Evolutionary conservation across 2,113 vertebrate species (phyloP), one percentile per base, ranked within the genome.

Genomic region (Cettia cetti): DNA sequence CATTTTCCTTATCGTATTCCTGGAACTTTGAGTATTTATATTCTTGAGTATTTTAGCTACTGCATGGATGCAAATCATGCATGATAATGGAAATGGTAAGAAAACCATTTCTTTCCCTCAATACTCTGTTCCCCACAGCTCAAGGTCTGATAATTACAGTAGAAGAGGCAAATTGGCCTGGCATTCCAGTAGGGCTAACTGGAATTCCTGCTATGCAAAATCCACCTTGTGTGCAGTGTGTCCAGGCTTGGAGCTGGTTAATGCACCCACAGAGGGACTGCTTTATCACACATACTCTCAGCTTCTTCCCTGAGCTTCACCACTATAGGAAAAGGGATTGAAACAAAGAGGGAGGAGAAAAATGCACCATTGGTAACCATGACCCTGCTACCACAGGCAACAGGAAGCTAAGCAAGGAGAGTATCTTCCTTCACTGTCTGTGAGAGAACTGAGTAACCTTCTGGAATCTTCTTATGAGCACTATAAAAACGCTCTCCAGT

Each of bases 391-490:
- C 21, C 11, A 2, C 5, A 21, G 47, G 47, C 18, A 87, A 47
- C 11, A 42, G 45, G 13, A 28, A 65, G 49, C n/a, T 39, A 39
- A 66, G 42, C 26, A 42, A 89, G 35, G 26, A 63, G 28, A 68
- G 1, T 19, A 27, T 42, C 68, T 49, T 54, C 39, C 45, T 75
- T 65, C 26, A 1, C 39, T 65, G 16, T 7, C 26, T 78, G 13
- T 5, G 37, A 68, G 54, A 80, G 22, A 14, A 68, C 6, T 1
- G 2, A 85, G 33, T 4, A 59, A 22, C 33, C 37, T 53, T 75
- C 33, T 47, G 0, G 0, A 76, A 20, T 26, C 52, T 53, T 71
- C 28, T 18, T 16, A 45, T 0, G 14, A 70, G 31, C 2, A 1
- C 33, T 27, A 33, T 1, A 54, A 70, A 84, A 45, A 35, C 18